Evolutionary conservation across 2,113 vertebrate genomes (phyloP), one percentile per base, ranked within the genome.

Genomic region (Penelope pileata): DNA sequence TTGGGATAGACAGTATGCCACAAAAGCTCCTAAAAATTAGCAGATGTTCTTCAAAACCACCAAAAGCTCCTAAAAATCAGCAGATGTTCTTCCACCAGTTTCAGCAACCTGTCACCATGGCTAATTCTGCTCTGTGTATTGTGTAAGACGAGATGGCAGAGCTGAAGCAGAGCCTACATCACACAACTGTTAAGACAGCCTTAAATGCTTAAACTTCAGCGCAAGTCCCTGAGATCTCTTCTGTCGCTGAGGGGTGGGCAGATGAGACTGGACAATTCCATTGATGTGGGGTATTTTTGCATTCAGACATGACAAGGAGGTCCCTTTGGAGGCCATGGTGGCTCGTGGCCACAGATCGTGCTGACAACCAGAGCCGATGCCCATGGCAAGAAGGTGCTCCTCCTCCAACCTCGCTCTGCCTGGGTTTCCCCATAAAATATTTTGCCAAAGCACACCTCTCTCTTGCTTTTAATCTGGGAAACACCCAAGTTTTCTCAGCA

Each of bases 401-500:
- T 63, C 23, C 48, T 43, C 59, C 26, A 73, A 70, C 73, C 83
- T 86, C 13, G 1, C 8, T 62, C 63, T 60, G 50, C 85, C 53
- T 56, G n/a, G 1, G 1, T 53, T 83, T 95, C 85, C 50, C 54
- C 45, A 8, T 5, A 64, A 83, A 67, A 77, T 40, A 19, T 30
- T 72, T 48, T 59, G 36, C 73, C 38, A 60, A 59, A 74, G 60
- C 48, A n/a, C 80, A 53, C 53, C 51, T 27, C 91, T 68, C 66
- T 48, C 73, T 67, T 67, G n/a, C 40, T 93, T 89, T 73, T 81
- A 80, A 90, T 32, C 82, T 23, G 59, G 81, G 58, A 11, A 60
- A 91, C 56, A 38, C 47, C 76, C 67, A 43, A 86, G 24, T 56
- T 64, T 79, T 64, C 68, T 27, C n/a, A 93, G 80, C 83, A 86